Base-by-base conservation (phyloP, 2,113 vertebrate genomes). In the Podocnemis expansa region DNA sequence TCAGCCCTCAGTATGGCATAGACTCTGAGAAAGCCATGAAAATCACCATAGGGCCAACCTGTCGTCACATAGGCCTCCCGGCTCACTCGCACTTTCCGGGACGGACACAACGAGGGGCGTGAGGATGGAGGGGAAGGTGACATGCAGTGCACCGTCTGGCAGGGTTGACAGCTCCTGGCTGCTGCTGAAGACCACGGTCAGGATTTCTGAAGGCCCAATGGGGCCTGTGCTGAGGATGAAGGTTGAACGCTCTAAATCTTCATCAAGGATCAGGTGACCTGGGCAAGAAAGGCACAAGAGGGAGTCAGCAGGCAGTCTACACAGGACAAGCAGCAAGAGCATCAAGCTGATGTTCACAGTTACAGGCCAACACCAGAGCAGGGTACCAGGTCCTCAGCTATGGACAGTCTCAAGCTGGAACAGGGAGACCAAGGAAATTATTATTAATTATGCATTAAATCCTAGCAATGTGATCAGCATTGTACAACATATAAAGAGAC, bases 201-300 rank as follows among this genome's bases (percentile, higher is more conserved):
- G 97, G 45, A 98, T 98, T 92, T 99, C 98, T 1, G 98, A 98
- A 0, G 99, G 98, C 24, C 98, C 98, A 47, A 99, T 98, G 1
- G 97, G 45, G 78, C 99, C 99, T 0, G 98, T 99, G 91, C 98
- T 97, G 43, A 99, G 96, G 38, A 99, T 96, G 91, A 99, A 99
- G 10, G 98, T 99, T 89, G 98, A 98, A 83, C 97, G 98, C 88
- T 99, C 99, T 60, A 98, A 95, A 27, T 99, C 99, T 96, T 99
- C 98, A 2, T 99, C 99, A 96, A 99, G 97, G 89, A 99, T 98
- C 2, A 99, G 97, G 96, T 99, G 99, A 94, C 99, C 99, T 99
- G 86, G 34, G 92, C 96, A 92, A 70, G 83, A 95, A 19, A 89
- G 3, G 24, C 34, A 82, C 10, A 22, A 43, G 3, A 54, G 43